A percentile compares a stretch with the other conserved stretches of the same genome.
phyloP scores from a whole-genome alignment of 2,113 vertebrate genomes.

The Anarrhichthys ocellatus region DNA sequence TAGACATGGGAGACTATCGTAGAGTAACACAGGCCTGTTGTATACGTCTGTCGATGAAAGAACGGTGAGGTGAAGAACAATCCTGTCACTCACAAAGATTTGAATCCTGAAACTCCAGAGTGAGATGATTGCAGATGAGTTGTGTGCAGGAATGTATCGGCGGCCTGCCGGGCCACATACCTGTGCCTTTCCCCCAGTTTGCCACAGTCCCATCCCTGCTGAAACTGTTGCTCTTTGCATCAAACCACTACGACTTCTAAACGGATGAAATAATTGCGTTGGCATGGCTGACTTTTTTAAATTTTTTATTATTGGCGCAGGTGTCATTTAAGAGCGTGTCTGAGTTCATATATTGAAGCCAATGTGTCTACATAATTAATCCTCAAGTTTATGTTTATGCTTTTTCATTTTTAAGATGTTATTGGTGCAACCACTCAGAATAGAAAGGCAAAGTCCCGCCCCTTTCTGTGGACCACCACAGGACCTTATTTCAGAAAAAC shows the following conservation, averaged over 20 bases:
- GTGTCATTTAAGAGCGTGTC: neutral
- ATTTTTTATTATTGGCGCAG: neutral
- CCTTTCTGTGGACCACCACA: neutral
- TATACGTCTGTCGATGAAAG: neutral
- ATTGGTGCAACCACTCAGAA: no score
- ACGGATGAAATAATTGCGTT: neutral
- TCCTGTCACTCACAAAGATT: slow-evolving; percentile 38
- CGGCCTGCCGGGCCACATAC: slow-evolving; percentile 61
- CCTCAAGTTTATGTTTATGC: neutral
- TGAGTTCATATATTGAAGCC: neutral
- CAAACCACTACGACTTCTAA: neutral
- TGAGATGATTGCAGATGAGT: slow-evolving; percentile 37
- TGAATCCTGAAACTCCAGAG: slow-evolving; percentile 44
- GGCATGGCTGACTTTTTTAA: neutral
- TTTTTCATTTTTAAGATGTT: neutral
- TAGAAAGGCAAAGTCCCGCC: neutral
- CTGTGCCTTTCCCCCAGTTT: slow-evolving; percentile 23
- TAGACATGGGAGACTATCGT: neutral
- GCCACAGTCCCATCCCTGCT: slow-evolving; percentile 29
- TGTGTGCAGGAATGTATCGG: slow-evolving; percentile 51
- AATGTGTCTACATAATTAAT: neutral
- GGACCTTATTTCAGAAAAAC: neutral
- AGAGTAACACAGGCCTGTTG: slow-evolving; percentile 17
- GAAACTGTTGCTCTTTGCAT: slow-evolving; percentile 29
- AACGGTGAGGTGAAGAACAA: slow-evolving; percentile 20